These are phyloP conservation scores for Sebastes hubbsi DNA, from an alignment of 2,797 vertebrate species.

Conservation along the genomic window DNA sequence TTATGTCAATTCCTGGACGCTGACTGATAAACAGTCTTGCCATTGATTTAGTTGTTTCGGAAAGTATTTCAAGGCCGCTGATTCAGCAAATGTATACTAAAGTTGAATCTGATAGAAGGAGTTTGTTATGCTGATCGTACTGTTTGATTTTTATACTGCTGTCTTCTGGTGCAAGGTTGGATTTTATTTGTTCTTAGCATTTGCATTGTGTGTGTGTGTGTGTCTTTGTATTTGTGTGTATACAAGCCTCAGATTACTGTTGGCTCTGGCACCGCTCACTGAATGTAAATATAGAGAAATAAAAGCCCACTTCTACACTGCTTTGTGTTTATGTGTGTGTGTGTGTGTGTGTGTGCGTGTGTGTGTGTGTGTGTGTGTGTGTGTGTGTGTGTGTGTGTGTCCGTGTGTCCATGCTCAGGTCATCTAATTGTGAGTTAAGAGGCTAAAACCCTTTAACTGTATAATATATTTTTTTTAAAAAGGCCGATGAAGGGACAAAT, in stretches of 20 bases:
- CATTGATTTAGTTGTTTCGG: neutral
- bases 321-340: neutral
- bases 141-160: neutral
- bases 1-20: conserved; percentile 4
- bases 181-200: neutral
- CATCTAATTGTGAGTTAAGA: conserved; percentile 4
- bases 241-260: neutral
- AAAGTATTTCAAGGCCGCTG: neutral
- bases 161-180: neutral
- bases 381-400: neutral
- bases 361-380: neutral
- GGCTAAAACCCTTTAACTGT: neutral
- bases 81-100: conserved; percentile 12
- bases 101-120: neutral
- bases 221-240: neutral
- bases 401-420: neutral
- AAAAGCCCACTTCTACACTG: neutral
- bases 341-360: neutral
- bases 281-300: conserved; percentile 1
- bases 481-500: conserved; percentile 9
- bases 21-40: conserved; percentile 16
- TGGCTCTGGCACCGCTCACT: neutral
- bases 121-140: conserved; percentile 11
- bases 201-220: neutral
- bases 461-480: conserved; percentile 6